These are phyloP conservation scores for Microcebus tavaratra DNA, from an alignment of 2,113 vertebrate genomes.

Conservation along the genomic window DNA sequence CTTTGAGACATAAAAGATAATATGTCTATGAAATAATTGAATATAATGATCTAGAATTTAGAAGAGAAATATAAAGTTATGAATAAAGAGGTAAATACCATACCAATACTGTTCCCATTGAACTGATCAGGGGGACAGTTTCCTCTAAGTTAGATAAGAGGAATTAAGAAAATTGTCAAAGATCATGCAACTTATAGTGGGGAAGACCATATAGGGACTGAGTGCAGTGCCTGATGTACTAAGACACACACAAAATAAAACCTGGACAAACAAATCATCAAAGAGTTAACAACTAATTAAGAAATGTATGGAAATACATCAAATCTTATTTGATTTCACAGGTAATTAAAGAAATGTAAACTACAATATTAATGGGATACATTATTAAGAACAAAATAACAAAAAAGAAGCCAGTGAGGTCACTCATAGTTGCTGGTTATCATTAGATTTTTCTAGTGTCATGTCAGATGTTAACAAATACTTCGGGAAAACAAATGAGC, in stretches of 20 bases:
- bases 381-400: not conserved
- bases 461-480: not conserved
- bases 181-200: not conserved
- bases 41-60: not conserved
- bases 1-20: not conserved
- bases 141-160: not conserved
- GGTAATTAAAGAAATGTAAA: not conserved
- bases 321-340: not conserved
- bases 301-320: not conserved
- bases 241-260: not conserved
- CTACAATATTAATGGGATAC: not conserved
- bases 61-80: not conserved
- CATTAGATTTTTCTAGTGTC: not conserved
- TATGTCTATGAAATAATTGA: not conserved
- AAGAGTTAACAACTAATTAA: slow-evolving; percentile 1
- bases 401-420: not conserved
- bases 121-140: not conserved
- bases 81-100: not conserved
- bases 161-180: not conserved
- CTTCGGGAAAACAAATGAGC: not conserved
- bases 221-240: not conserved
- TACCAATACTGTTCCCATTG: not conserved
- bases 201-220: not conserved
- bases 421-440: not conserved
- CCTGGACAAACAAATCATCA: not conserved